Evolutionary conservation across 1,140 invertebrate species (phyloP).

Genomic region (Metaphire vulgaris): DNA sequence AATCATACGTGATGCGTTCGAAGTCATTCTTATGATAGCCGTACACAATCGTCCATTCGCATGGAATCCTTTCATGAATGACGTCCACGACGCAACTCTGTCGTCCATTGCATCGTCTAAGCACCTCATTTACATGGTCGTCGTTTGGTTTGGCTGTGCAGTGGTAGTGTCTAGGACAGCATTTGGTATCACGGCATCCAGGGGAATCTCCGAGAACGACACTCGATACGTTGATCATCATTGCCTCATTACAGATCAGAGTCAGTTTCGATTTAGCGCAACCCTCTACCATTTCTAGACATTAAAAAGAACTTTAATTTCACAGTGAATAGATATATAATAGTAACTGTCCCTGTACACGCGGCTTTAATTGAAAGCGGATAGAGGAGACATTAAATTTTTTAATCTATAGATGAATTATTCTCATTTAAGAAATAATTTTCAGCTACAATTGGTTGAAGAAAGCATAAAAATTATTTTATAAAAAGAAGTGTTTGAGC

Average conservation of each 20-base stretch:
- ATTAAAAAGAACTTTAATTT: too few relatives aligned
- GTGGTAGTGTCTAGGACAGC: background rate
- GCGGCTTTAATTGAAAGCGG: too few relatives aligned
- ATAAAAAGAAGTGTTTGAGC: too few relatives aligned
- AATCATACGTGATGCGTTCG: background rate
- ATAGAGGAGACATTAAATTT: too few relatives aligned
- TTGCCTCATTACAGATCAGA: background rate
- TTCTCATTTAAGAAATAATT: too few relatives aligned
- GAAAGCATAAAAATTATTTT: too few relatives aligned
- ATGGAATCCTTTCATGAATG: background rate
- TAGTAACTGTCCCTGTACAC: too few relatives aligned
- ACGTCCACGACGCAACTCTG: background rate
- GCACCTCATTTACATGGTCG: background rate
- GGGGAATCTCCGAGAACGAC: background rate
- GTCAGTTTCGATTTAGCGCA: background rate
- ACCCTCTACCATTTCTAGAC: background rate
- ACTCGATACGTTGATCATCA: background rate
- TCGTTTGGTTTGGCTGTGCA: background rate
- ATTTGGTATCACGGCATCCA: background rate
- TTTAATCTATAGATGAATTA: too few relatives aligned
- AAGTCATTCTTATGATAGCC: background rate
- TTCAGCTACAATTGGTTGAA: too few relatives aligned
- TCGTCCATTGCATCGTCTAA: background rate
- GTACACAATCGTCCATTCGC: background rate
- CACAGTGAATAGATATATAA: too few relatives aligned